Evolutionary conservation across 2,113 vertebrate genomes (phyloP).

Genomic region (Barbus barbus): DNA sequence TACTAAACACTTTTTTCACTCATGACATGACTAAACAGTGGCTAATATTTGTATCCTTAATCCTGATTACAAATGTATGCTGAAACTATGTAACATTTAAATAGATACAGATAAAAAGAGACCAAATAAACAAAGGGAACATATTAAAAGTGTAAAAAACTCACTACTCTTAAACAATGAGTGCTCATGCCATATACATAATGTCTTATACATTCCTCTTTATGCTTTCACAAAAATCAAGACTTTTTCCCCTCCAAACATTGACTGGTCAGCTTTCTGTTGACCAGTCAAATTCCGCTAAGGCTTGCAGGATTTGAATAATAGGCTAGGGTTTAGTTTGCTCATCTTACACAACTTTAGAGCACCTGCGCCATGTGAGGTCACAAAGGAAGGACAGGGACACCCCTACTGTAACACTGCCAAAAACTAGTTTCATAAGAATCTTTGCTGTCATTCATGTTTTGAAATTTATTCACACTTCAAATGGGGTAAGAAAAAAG

Average conservation of each 20-base stretch:
- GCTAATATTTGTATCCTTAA: neutral
- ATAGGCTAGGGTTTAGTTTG: neutral
- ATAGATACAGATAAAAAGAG: neutral
- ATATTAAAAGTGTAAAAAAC: neutral
- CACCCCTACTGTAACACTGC: too few relatives aligned
- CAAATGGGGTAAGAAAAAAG: too few relatives aligned
- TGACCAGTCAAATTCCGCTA: neutral
- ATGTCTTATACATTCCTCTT: neutral
- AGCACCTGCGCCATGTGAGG: neutral
- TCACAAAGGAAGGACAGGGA: neutral
- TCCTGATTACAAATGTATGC: neutral
- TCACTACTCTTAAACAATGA: neutral
- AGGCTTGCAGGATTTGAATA: neutral
- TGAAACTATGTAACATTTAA: neutral
- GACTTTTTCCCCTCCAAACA: neutral
- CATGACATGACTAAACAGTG: constrained; percentile 1
- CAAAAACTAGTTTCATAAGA: too few relatives aligned
- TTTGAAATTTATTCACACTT: neutral
- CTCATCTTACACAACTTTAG: neutral
- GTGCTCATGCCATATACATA: neutral
- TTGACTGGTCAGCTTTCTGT: neutral
- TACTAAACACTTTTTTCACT: neutral
- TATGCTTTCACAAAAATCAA: neutral
- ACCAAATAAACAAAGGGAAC: neutral
- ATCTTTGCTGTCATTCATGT: too few relatives aligned